phyloP scores from a whole-genome alignment of 2,797 vertebrate genomes.

The Ctenosaura bakeri region DNA sequence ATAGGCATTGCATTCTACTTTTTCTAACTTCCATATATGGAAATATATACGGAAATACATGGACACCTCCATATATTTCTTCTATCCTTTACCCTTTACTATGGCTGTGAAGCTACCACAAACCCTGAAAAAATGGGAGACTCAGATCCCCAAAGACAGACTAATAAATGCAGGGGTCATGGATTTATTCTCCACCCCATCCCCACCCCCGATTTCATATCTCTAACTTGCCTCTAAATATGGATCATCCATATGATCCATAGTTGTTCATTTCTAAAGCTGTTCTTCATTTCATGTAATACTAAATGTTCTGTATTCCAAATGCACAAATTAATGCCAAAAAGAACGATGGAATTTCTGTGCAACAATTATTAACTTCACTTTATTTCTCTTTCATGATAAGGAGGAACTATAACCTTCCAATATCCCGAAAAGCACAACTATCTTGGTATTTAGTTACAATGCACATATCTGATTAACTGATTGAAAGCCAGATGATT shows the following conservation, averaged over 20 bases:
- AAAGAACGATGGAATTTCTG: not conserved
- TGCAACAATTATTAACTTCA: not conserved
- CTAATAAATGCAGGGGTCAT: no score
- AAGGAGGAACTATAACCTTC: not conserved
- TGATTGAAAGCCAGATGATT: slow-evolving; percentile 18
- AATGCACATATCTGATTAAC: slow-evolving; percentile 39
- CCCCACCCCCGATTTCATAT: not conserved
- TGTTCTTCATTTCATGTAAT: not conserved
- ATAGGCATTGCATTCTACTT: not conserved
- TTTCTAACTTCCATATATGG: not conserved
- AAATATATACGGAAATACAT: no score
- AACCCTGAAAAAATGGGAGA: not conserved
- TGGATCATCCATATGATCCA: no score
- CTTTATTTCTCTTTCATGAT: not conserved
- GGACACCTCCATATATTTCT: not conserved
- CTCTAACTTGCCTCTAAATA: not conserved
- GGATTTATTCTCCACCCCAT: no score
- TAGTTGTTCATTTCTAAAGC: not conserved
- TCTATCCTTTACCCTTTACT: not conserved
- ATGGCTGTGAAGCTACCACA: not conserved
- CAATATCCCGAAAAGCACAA: not conserved
- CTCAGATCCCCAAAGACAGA: no score
- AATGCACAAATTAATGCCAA: not conserved
- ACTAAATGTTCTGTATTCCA: not conserved
- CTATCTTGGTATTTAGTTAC: not conserved